Conservation (phyloP, 37 sponge, comb jelly and placozoan species). For the Tethya wilhelma region DNA sequence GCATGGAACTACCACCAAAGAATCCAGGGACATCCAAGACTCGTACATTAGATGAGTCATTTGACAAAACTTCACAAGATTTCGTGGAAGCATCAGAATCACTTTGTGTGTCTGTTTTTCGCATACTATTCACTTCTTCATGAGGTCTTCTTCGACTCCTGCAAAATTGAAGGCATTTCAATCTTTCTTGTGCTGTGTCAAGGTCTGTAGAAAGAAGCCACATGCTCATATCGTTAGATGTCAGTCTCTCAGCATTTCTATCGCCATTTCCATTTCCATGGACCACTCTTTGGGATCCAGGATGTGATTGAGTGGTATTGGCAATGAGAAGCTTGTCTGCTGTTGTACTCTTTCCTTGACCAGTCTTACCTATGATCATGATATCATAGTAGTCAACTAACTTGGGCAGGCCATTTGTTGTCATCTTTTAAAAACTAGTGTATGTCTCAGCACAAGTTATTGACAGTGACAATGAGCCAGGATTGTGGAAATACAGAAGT, state of each 20-base stretch:
- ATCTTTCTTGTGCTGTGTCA: neutral
- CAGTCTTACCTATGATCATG: slow-evolving; percentile 43
- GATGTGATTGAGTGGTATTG: neutral
- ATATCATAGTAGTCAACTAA: slow-evolving; percentile 33
- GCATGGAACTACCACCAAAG: neutral
- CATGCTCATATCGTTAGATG: neutral
- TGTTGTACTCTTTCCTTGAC: slow-evolving; percentile 47
- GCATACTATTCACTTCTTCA: neutral
- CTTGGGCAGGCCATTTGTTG: no score
- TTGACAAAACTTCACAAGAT: slow-evolving; percentile 9
- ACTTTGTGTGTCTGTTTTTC: no score
- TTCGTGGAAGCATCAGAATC: neutral
- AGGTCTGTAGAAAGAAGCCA: neutral
- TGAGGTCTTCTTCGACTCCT: neutral
- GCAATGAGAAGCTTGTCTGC: slow-evolving; percentile 49
- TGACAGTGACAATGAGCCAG: no score
- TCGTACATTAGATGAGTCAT: slow-evolving; percentile 22
- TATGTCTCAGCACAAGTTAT: no score
- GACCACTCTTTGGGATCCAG: neutral
- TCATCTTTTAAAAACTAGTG: no score
- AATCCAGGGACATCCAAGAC: slow-evolving; percentile 33
- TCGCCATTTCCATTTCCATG: no score
- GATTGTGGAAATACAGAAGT: no score
- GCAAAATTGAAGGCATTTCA: neutral
- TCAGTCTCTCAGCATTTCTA: no score